Evolutionary conservation across 2,888 invertebrate genomes (phyloP), one percentile per base, ranked within the genome.

Genomic region (Aphodius granarius): DNA sequence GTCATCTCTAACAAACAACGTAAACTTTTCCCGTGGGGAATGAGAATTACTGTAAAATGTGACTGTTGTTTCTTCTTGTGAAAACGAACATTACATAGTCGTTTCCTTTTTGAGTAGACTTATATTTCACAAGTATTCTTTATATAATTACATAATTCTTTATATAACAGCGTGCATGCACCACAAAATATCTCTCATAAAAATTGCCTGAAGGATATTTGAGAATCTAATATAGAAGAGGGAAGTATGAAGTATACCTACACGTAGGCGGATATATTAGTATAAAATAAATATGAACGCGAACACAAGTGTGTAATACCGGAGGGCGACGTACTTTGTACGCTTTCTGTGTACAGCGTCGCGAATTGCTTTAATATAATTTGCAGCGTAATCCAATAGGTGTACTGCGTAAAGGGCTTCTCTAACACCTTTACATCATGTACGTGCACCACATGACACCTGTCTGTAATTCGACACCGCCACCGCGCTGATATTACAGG

Each of bases 391-490:
- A 78, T 77, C 75, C 63, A 66, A 78, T 76, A 78, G 76, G 75
- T 19, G 78, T 43, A 66, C 72, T 63, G 76, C 75, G 63, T 76
- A 78, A 78, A 79, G 76, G 81, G 80, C 75, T 81, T 81, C 81
- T 76, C 80, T 81, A 75, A 80, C 81, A 78, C 81, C 80, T 81
- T 71, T 70, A 75, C 75, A 77, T 75, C 73, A 77, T 76, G 78
- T 77, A 75, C 76, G 75, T 66, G 75, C 72, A 78, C 80, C 78
- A 76, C 79, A 78, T 75, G 79, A 80, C 81, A 79, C 80, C 79
- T 79, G 78, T 74, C 74, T 74, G 79, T 72, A 77, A 79, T 65
- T 22, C 19, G 77, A 78, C 19, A 72, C 71, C 63, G 62, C n/a
- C 62, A 63, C 22, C 66, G 18, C 62, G 65, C 74, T 72, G 68